These are phyloP conservation scores for Petaurus breviceps DNA, from an alignment of 2,113 vertebrate genomes.

Conservation along the genomic window DNA sequence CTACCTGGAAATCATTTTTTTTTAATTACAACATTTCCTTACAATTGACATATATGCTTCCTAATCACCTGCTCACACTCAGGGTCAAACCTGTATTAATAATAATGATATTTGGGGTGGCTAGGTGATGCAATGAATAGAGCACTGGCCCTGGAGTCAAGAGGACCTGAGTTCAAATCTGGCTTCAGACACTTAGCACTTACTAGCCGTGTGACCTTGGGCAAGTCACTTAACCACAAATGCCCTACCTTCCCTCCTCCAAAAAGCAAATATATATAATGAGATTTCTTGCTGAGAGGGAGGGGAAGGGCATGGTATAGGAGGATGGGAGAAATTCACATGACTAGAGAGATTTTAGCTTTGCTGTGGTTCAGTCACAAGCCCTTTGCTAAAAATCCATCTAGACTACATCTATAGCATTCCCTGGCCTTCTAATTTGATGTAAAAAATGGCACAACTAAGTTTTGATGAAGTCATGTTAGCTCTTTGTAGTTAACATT, in stretches of 20 bases:
- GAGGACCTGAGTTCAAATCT: too few relatives aligned
- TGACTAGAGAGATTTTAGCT: too few relatives aligned
- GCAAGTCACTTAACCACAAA: too few relatives aligned
- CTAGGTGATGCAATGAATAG: too few relatives aligned
- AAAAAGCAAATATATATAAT: neutral
- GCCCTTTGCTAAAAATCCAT: too few relatives aligned
- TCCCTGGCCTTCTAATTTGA: neutral
- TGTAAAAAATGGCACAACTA: neutral
- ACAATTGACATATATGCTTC: conserved; percentile 42
- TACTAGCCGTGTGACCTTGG: too few relatives aligned
- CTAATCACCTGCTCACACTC: neutral
- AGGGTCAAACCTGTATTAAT: neutral
- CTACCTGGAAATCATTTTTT: neutral
- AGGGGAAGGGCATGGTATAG: neutral
- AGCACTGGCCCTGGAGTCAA: too few relatives aligned
- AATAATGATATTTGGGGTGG: neutral
- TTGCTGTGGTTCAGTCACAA: neutral
- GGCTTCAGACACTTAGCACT: too few relatives aligned
- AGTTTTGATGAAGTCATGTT: neutral
- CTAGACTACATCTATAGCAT: neutral
- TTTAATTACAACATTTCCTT: conserved; percentile 43
- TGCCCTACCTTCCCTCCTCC: too few relatives aligned
- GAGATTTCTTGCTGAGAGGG: neutral
- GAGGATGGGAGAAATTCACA: neutral
- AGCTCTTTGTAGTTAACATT: neutral